Evolutionary conservation across 2,113 vertebrate genomes (phyloP), one percentile per base, ranked within the genome.

Genomic region (Heterotilapia buettikoferi): DNA sequence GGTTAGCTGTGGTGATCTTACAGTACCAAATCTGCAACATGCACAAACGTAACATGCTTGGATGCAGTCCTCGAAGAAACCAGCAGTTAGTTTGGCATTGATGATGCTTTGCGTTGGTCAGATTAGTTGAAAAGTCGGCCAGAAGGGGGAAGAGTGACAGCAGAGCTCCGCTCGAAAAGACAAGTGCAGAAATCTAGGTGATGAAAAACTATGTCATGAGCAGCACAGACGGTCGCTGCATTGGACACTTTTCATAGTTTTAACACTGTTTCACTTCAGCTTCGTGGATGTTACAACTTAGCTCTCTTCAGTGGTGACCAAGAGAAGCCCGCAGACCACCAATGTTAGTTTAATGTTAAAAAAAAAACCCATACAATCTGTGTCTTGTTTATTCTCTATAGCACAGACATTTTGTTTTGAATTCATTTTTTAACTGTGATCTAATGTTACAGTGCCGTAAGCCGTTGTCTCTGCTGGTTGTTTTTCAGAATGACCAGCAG

Each of bases 401-500:
- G 36, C 38, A 57, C 13, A 81, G 6, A 68, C 2, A 18, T 11
- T 10, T 26, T 33, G n/a, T 53, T 33, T 26, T 66, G 5, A 57
- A 14, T 19, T 59, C 12, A 50, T 57, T 71, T 16, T 82, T 29
- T 26, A 40, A 52, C 9, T 73, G 1, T 50, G 16, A 83, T 80
- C 7, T 54, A 12, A 53, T 12, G 3, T 9, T 19, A 4, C n/a
- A 57, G 50, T 29, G 18, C 81, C 12, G 56, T 53, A 6, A 84
- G 7, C 43, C 6, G 3, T 45, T 45, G 5, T 84, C 38, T 80
- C 7, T 47, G 56, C 5, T 33, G 53, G 12, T 31, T 71, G 18
- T 93, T n/a, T 94, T 88, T 94, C 91, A 99, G 98, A 99, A 97
- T 96, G 99, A 99, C 89, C 98, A 98, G 95, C 98, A 99, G 97